phyloP scores from a whole-genome alignment of 2,888 invertebrate species.

The Lochmaea crataegi region DNA sequence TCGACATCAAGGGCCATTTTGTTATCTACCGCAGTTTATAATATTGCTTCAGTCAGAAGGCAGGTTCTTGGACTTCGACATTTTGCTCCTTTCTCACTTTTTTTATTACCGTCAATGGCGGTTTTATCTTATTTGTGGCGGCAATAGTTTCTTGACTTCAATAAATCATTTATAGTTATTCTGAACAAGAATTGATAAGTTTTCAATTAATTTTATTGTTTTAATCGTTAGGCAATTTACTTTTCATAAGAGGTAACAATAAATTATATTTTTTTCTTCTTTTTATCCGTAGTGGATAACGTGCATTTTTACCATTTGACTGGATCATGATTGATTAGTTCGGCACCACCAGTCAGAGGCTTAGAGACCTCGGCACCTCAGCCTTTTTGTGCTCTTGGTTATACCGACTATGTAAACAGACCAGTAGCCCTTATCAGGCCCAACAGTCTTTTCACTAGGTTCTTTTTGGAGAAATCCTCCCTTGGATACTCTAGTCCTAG shows the following conservation, averaged over 20 bases:
- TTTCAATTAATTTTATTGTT: conserved; percentile 4
- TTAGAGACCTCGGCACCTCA: no score
- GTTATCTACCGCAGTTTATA: conserved; percentile 51
- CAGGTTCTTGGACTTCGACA: conserved; percentile 53
- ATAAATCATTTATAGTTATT: conserved; percentile 40
- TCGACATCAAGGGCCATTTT: conserved; percentile 46
- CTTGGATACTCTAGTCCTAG: no score
- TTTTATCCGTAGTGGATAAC: background rate
- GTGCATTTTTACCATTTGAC: background rate
- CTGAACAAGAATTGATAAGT: conserved; percentile 21
- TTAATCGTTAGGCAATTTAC: background rate
- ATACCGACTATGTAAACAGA: no score
- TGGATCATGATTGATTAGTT: no score
- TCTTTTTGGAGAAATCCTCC: no score
- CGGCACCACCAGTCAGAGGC: no score
- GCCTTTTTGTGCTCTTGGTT: no score
- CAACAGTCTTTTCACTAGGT: no score
- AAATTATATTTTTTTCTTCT: no score
- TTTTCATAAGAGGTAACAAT: background rate
- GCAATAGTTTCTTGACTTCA: conserved; percentile 48
- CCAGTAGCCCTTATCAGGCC: no score
- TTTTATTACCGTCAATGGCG: conserved; percentile 37
- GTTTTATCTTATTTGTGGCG: conserved; percentile 50
- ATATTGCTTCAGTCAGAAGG: conserved; percentile 39
- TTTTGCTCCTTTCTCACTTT: conserved; percentile 42